phyloP scores from a whole-genome alignment of 2,888 invertebrate genomes.

The Thumatha senex region DNA sequence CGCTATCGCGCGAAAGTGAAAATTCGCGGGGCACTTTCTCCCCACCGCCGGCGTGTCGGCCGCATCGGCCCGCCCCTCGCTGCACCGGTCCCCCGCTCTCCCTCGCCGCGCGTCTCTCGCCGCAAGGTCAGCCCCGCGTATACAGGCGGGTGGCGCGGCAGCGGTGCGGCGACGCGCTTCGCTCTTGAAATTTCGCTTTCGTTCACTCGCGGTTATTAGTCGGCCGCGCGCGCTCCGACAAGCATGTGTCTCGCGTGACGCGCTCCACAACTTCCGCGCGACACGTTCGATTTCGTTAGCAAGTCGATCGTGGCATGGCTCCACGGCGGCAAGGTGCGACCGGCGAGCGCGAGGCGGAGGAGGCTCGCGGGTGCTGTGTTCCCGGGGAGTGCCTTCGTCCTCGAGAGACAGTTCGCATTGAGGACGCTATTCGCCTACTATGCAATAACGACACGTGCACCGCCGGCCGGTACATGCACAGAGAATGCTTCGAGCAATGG shows the following conservation, averaged over 20 bases:
- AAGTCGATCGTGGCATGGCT: constrained; percentile 70
- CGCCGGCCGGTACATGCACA: constrained; percentile 96
- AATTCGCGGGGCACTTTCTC: constrained; percentile 80
- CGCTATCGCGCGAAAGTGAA: constrained; percentile 77
- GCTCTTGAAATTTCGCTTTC: constrained; percentile 89
- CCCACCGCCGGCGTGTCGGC: constrained; percentile 59
- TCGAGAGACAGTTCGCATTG: constrained; percentile 85
- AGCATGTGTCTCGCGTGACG: constrained; percentile 85
- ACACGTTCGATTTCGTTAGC: constrained; percentile 74
- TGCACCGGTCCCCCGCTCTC: constrained; percentile 59
- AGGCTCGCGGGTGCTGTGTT: constrained; percentile 89
- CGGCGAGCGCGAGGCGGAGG: constrained; percentile 76
- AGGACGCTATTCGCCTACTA: constrained; percentile 93
- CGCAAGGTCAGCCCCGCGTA: constrained; percentile 69
- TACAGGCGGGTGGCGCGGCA: constrained; percentile 67
- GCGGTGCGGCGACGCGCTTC: constrained; percentile 75
- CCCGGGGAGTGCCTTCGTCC: constrained; percentile 92
- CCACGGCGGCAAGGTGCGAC: constrained; percentile 79
- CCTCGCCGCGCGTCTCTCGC: constrained; percentile 42
- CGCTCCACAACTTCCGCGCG: constrained; percentile 60
- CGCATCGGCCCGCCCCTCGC: constrained; percentile 51
- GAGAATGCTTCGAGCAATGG: constrained; percentile 97
- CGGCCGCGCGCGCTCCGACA: constrained; percentile 83
- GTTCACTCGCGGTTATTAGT: constrained; percentile 84
- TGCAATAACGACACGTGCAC: constrained; percentile 98